Conservation (phyloP, 2,888 invertebrate species). For the Subacronicta megacephala region DNA sequence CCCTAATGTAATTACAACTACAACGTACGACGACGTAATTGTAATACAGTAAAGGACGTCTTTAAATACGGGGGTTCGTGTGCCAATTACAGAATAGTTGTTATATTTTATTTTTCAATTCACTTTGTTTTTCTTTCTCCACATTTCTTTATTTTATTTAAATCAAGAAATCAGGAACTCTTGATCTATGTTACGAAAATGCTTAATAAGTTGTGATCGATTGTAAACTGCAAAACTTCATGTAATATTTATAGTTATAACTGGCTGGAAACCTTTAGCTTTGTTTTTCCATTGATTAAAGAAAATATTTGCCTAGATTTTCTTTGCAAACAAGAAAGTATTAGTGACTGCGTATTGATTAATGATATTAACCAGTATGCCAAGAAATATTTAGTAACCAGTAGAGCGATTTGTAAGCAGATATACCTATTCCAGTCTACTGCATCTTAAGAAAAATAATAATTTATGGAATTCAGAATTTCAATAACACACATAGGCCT, state of each 20-base stretch:
- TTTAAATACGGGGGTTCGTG: no score
- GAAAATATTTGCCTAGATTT: constrained; percentile 18
- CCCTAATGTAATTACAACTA: no score
- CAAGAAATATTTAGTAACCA: neutral
- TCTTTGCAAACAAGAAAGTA: constrained; percentile 12
- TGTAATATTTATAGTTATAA: constrained; percentile 38
- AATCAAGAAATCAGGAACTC: no score
- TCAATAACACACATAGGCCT: constrained; percentile 12
- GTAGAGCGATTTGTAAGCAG: constrained; percentile 5
- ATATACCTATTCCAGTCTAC: constrained; percentile 29
- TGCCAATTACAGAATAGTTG: no score
- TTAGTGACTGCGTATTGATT: constrained; percentile 2
- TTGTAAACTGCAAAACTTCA: constrained; percentile 2
- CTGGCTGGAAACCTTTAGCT: constrained; percentile 32
- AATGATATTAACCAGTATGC: constrained; percentile 6
- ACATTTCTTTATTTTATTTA: no score
- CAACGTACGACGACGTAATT: no score
- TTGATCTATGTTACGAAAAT: no score
- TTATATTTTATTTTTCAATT: no score
- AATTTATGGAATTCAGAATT: constrained; percentile 18
- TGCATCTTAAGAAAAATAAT: constrained; percentile 7
- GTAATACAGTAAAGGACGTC: no score
- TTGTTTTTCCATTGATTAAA: constrained; percentile 43
- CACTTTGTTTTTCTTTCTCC: no score
- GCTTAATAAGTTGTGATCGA: constrained; percentile 2